Conservation (phyloP, 2,797 vertebrate genomes). For the Cuculus canorus region DNA sequence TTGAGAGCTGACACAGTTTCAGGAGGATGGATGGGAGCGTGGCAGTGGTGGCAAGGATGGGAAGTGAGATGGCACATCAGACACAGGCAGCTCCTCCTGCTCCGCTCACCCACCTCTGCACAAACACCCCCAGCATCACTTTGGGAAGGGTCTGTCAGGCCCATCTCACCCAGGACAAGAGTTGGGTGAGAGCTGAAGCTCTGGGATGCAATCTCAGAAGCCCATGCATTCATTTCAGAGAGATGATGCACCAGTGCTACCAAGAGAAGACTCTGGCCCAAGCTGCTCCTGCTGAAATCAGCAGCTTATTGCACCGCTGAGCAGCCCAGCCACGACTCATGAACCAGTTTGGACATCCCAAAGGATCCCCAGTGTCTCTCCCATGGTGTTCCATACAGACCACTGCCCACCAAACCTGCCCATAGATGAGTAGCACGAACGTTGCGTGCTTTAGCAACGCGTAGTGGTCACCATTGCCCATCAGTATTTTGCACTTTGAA, state of each 20-base stretch:
- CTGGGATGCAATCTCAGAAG: not conserved
- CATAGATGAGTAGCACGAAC: not conserved
- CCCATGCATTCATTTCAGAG: not conserved
- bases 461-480: fast-evolving
- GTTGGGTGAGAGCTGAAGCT: not conserved
- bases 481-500: not conserved
- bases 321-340: not conserved
- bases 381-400: not conserved
- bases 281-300: slow-evolving; percentile 20
- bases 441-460: fast-evolving
- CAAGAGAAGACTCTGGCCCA: not conserved
- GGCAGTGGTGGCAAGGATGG: not conserved
- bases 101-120: not conserved
- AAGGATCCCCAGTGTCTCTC: not conserved
- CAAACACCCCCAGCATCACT: not conserved
- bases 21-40: not conserved
- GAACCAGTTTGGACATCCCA: not conserved
- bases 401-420: not conserved
- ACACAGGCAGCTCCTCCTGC: not conserved
- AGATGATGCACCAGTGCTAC: not conserved
- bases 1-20: not conserved
- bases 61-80: not conserved
- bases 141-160: not conserved
- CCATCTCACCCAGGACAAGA: not conserved
- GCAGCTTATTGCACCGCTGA: not conserved